Evolutionary conservation across 2,888 invertebrate species (phyloP).

Genomic region (Leptura quadrifasciata): DNA sequence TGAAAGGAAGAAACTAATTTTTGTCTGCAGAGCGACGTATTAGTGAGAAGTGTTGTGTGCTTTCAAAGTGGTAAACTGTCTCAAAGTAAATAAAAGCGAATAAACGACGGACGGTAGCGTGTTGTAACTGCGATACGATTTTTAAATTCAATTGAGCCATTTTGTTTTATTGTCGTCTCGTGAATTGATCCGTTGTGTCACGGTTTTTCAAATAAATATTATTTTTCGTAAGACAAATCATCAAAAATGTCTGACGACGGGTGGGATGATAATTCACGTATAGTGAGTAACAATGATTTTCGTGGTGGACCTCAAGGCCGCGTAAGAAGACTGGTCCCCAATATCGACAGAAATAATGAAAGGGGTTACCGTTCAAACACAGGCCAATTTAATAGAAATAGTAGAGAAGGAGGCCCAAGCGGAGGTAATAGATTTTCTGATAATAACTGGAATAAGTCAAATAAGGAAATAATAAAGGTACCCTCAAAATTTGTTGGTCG

Average conservation of each 20-base stretch:
- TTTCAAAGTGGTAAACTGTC: too few relatives aligned
- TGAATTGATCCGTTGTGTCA: too few relatives aligned
- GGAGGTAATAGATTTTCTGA: constrained; percentile 61
- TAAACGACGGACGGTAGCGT: too few relatives aligned
- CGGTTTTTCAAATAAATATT: background rate
- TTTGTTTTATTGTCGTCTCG: too few relatives aligned
- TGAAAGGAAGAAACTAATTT: too few relatives aligned
- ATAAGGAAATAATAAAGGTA: constrained; percentile 63
- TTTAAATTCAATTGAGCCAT: too few relatives aligned
- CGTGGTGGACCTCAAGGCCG: constrained; percentile 28
- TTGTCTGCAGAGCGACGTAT: too few relatives aligned
- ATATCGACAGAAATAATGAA: constrained; percentile 7
- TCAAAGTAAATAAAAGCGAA: too few relatives aligned
- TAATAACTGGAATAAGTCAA: constrained; percentile 58
- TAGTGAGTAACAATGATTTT: constrained; percentile 42
- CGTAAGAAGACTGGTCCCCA: background rate
- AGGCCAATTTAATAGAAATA: constrained; percentile 31
- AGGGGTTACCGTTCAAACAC: background rate
- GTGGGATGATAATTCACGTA: constrained; percentile 54
- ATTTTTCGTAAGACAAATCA: background rate
- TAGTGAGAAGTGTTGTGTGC: too few relatives aligned
- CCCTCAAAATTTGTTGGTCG: constrained; percentile 74
- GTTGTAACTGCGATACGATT: too few relatives aligned
- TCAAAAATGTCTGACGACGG: constrained; percentile 53
- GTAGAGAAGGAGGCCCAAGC: constrained; percentile 14